Evolutionary conservation across 2,797 vertebrate species (phyloP).

Genomic region (Sebastes oblongus): DNA sequence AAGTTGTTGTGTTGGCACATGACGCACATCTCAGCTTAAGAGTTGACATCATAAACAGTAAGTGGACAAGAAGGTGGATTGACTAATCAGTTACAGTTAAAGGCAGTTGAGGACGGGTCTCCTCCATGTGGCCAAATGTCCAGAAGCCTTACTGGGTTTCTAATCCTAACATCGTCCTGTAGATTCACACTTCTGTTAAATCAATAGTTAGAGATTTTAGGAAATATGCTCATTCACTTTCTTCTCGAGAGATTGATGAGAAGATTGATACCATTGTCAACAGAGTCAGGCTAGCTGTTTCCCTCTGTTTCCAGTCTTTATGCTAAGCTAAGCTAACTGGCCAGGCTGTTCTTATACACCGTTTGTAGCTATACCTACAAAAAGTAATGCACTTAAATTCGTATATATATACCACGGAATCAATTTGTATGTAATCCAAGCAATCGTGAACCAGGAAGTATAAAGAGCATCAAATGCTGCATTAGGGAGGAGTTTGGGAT

Average conservation of each 20-base stretch:
- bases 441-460: no score
- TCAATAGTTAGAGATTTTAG: not conserved
- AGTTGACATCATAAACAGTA: conserved; percentile 10
- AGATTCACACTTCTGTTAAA: not conserved
- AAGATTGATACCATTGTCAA: not conserved
- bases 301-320: not conserved
- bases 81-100: conserved; percentile 1
- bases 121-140: conserved; percentile 7
- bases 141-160: conserved; percentile 10
- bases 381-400: no score
- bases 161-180: not conserved
- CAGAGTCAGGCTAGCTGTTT: not conserved
- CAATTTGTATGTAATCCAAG: no score
- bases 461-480: no score
- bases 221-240: not conserved
- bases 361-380: no score
- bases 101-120: not conserved
- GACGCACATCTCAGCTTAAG: conserved; percentile 21
- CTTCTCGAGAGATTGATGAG: not conserved
- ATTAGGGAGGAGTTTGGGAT: no score
- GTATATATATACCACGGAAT: no score
- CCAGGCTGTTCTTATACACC: no score
- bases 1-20: conserved; percentile 17
- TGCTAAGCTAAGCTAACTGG: not conserved
- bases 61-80: not conserved